phyloP scores from a whole-genome alignment of 2,113 vertebrate species.

The Oncorhynchus tshawytscha region DNA sequence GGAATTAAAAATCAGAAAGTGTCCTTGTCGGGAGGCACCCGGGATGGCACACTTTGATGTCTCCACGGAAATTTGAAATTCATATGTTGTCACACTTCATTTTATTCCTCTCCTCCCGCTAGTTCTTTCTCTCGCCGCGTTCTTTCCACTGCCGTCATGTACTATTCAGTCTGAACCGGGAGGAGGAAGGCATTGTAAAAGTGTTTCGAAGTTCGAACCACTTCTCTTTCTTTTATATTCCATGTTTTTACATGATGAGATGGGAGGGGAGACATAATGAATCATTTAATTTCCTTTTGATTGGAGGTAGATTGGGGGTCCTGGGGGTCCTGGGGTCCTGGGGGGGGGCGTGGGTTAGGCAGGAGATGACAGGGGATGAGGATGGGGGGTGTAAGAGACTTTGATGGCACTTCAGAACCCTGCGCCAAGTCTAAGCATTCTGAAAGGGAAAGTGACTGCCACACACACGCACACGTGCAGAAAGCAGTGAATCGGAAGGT shows the following conservation, averaged over 20 bases:
- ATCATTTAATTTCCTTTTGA: conserved; percentile 77
- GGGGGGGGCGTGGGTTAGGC: too few species aligned
- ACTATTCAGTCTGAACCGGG: conserved; percentile 62
- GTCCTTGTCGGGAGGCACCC: conserved; percentile 75
- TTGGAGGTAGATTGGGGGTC: conserved; percentile 49
- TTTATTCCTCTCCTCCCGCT: conserved; percentile 57
- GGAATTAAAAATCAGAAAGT: conserved; percentile 78
- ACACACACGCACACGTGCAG: neutral
- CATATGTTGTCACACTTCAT: conserved; percentile 83
- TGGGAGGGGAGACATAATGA: conserved; percentile 64
- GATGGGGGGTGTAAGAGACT: neutral
- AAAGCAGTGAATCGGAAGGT: neutral
- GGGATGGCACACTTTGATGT: conserved; percentile 79
- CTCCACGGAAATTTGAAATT: conserved; percentile 80
- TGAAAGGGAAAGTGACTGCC: too few species aligned
- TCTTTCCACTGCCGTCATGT: conserved; percentile 65
- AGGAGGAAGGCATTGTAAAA: conserved; percentile 57
- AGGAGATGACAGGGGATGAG: too few species aligned
- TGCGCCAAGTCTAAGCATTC: too few species aligned
- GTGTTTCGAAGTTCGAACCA: conserved; percentile 52
- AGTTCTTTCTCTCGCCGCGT: neutral
- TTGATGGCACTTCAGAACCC: too few species aligned
- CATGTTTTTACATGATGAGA: conserved; percentile 67
- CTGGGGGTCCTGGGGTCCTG: neutral
- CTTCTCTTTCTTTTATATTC: conserved; percentile 71